Evolutionary conservation across 2,888 invertebrate genomes (phyloP).

Genomic region (Punctoribates punctum): DNA sequence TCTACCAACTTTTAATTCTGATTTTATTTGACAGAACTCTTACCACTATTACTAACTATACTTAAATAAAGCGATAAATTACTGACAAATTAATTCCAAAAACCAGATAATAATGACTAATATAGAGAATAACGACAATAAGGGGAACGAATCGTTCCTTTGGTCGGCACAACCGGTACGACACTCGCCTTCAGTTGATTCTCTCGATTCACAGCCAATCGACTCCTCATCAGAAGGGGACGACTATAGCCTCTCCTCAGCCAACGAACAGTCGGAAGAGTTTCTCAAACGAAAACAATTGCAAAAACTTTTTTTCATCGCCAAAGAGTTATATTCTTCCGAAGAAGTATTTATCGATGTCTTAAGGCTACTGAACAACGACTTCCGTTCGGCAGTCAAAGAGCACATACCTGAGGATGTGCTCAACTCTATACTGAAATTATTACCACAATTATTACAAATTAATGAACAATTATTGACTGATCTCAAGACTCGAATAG

Average conservation of each 20-base stretch:
- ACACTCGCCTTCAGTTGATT: constrained; percentile 1
- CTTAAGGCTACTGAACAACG: constrained; percentile 58
- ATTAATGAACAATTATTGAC: constrained; percentile 59
- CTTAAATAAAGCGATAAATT: neutral
- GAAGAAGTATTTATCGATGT: constrained; percentile 60
- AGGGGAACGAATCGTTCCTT: neutral
- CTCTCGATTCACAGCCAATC: constrained; percentile 11
- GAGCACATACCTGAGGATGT: constrained; percentile 54
- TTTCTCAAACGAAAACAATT: constrained; percentile 44
- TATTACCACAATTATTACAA: constrained; percentile 58
- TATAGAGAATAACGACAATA: neutral
- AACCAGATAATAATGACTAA: constrained; percentile 17
- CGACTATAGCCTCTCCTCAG: constrained; percentile 2
- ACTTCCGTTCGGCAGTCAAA: constrained; percentile 56
- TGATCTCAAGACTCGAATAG: constrained; percentile 56
- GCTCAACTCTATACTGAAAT: constrained; percentile 57
- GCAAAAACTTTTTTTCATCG: constrained; percentile 57
- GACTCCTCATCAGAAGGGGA: neutral
- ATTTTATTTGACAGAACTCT: no score
- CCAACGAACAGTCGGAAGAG: constrained; percentile 7
- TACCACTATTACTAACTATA: no score
- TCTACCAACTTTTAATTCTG: no score
- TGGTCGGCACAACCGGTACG: neutral
- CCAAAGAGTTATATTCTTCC: constrained; percentile 59
- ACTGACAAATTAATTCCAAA: neutral